Evolutionary conservation across 2,888 invertebrate genomes (phyloP).

Genomic region (Drosophila fulvimacula): DNA sequence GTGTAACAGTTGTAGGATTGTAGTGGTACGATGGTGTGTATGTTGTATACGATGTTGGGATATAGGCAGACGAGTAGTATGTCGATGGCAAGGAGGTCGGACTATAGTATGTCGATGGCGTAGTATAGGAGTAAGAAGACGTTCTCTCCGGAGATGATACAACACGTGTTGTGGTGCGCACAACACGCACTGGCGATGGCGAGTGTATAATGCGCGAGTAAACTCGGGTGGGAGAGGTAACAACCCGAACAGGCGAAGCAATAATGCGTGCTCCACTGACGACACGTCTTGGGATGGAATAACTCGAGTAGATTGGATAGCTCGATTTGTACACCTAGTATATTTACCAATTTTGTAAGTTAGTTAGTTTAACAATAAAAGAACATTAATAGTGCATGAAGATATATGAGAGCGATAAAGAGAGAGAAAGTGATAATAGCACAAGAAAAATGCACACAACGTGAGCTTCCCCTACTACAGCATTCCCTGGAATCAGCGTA

Average conservation of each 20-base stretch:
- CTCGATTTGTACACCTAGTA: constrained; percentile 83
- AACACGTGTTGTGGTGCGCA: constrained; percentile 80
- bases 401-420: constrained; percentile 1
- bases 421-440: background rate
- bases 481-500: background rate
- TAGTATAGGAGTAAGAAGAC: constrained; percentile 68
- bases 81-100: constrained; percentile 72
- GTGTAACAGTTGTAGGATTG: constrained; percentile 77
- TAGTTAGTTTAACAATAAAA: constrained; percentile 25
- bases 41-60: constrained; percentile 75
- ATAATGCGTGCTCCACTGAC: constrained; percentile 80
- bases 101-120: constrained; percentile 70
- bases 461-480: background rate
- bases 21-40: constrained; percentile 77
- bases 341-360: constrained; percentile 45
- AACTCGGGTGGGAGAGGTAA: constrained; percentile 80
- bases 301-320: constrained; percentile 84
- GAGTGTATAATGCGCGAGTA: constrained; percentile 76
- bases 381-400: constrained; percentile 3
- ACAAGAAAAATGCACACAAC: background rate
- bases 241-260: constrained; percentile 82
- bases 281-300: constrained; percentile 81
- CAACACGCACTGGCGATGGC: constrained; percentile 78
- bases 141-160: constrained; percentile 80
- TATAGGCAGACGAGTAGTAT: constrained; percentile 71